These are phyloP conservation scores for Pterocles burchelli DNA, from an alignment of 2,113 vertebrate species.

Conservation along the genomic window DNA sequence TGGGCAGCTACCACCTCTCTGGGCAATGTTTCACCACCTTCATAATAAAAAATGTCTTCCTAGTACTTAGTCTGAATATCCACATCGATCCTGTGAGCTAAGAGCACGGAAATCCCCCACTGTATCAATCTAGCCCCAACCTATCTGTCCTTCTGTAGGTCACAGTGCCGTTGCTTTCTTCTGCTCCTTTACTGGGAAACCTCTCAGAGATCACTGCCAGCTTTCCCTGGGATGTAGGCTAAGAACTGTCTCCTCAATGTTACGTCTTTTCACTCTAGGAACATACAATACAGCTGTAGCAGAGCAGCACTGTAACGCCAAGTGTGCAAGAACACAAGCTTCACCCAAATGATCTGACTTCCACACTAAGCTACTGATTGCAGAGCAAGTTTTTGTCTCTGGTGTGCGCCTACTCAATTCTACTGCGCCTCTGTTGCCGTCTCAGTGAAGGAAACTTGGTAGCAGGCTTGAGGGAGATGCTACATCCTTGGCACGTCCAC, in stretches of 20 bases:
- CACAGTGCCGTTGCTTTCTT: fast-evolving
- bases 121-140: neutral
- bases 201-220: neutral
- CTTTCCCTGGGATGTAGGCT: neutral
- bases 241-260: neutral
- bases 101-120: neutral
- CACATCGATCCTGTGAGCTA: neutral
- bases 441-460: neutral
- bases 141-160: neutral
- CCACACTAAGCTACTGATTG: fast-evolving
- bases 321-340: neutral
- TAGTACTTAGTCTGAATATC: neutral
- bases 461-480: neutral
- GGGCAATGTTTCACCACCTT: too few relatives aligned
- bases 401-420: neutral
- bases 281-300: neutral
- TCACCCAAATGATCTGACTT: neutral
- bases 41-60: too few relatives aligned
- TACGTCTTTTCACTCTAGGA: neutral
- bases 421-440: neutral
- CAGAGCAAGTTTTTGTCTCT: neutral
- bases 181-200: neutral
- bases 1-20: too few relatives aligned
- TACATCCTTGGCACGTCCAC: neutral
- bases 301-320: neutral